Base-by-base conservation (phyloP, 2,113 vertebrate genomes). In the Rhabdomys dilectus region DNA sequence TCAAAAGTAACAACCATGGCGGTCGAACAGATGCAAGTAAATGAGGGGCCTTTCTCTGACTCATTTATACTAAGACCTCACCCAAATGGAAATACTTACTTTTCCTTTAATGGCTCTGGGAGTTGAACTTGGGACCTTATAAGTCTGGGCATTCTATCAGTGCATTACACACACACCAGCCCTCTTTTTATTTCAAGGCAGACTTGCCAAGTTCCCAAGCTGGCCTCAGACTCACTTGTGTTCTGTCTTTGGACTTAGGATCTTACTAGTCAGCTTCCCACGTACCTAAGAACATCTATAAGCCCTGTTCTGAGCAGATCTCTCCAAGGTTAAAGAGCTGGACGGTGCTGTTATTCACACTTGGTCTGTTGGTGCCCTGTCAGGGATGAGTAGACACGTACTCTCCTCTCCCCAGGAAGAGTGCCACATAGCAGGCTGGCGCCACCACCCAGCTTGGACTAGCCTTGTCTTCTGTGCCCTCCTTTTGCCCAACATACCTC, bases 401-500 rank as follows among this genome's bases (percentile, higher is more conserved):
- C 24, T 62, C 42, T 29, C 73, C 16, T 3, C 42, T 80, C 16
- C n/a, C 48, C 31, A 21, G 77, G 77, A 31, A 78, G 7, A 78
- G 26, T 19, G 76, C 36, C n/a, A 84, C 76, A 19, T 4, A 19
- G 53, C 12, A 60, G 58, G 60, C 26, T 26, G 29, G 39, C 3
- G 29, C 58, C 26, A 58, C 48, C 16, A 34, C 24, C 22, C 72
- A n/a, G 31, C 16, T 2, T 76, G 29, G 64, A 48, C 56, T 1
- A 34, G 26, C 26, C 12, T 0, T 51, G 81, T 19, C 29, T 84
- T 70, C 17, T 39, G 2, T 21, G 19, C 72, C 4, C 26, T 72
- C 8, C 5, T 45, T 58, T 73, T 13, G 0, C 6, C n/a, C 7
- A 66, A 4, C n/a, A 45, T 24, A n/a, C 15, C 36, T 0, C 29